Percentiles rank a stretch among this genome's conserved stretches.
Evolutionary conservation across 30 jellyfish, hydroid and myxozoan genomes (phyloP).

Genomic region (Clytia hemisphaerica): DNA sequence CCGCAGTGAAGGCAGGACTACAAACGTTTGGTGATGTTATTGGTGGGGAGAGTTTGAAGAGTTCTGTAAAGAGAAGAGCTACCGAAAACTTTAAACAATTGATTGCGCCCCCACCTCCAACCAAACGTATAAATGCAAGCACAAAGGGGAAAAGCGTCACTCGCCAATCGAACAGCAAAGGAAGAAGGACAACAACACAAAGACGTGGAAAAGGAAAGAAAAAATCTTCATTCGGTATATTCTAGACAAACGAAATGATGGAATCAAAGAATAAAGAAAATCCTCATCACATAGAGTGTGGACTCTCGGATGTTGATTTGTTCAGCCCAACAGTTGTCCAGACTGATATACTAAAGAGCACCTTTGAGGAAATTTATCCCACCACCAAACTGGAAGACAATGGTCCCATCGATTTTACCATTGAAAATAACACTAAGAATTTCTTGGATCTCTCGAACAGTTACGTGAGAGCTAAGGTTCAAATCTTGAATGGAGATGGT

Average conservation of each 20-base stretch:
- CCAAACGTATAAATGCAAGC: too few relatives aligned
- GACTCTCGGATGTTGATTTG: constrained; percentile 11
- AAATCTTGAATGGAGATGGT: constrained; percentile 15
- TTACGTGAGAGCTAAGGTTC: not conserved
- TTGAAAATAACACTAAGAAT: not conserved
- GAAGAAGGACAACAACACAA: too few relatives aligned
- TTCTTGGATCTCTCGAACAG: constrained; percentile 8
- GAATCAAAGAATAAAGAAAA: too few relatives aligned
- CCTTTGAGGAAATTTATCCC: constrained; percentile 13
- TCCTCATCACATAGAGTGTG: constrained; percentile 17
- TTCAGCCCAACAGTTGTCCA: constrained; percentile 17
- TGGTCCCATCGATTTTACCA: constrained; percentile 19
- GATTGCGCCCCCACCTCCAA: too few relatives aligned
- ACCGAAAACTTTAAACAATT: too few relatives aligned
- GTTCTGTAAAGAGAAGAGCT: not conserved
- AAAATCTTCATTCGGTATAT: too few relatives aligned
- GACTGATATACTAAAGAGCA: not conserved
- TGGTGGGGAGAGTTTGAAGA: not conserved
- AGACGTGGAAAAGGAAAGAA: too few relatives aligned
- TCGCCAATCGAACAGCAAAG: too few relatives aligned
- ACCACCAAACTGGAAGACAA: not conserved
- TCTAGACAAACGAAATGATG: too few relatives aligned
- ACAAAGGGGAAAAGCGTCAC: too few relatives aligned
- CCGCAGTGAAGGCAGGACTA: constrained; percentile 22
- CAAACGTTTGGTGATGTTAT: not conserved